Base-by-base conservation (phyloP, 2,113 vertebrate species). In the Cyanoderma ruficeps region DNA sequence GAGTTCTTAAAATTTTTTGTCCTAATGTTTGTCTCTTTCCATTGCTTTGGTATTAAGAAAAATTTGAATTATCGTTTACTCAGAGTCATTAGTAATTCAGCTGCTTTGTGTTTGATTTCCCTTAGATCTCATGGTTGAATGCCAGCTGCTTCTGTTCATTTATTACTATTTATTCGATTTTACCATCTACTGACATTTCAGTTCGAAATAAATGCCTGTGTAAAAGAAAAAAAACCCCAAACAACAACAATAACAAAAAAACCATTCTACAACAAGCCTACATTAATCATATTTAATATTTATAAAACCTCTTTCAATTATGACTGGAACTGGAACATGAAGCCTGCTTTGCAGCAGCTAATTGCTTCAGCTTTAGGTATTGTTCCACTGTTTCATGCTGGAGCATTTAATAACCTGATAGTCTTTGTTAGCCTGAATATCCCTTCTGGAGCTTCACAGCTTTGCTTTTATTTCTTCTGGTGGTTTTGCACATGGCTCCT, bases 261-360 rank as follows among this genome's bases (percentile, higher is more conserved):
- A 1, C 19, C 61, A 37, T 10, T 11, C 10, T 39, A 75, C 85
- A 84, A 93, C 55, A 88, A 96, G 79, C 49, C 55, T 80, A 37
- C 75, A 83, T 92, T 92, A 92, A 90, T 90, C 35, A 49, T 93
- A 74, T 83, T 95, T 95, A 89, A 90, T 87, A 91, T 91, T 96
- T 94, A 84, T 88, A 80, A 96, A 91, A 5, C 31, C 22, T 12
- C 11, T 94, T 93, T 72, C 6, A 23, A 83, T 93, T 90, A 69
- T 63, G 77, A 60, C 56, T 94, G 70, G 88, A 92, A 90, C 55
- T 83, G 81, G 68, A 92, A 90, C 77, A 87, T 81, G 72, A 89
- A 96, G 74, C 76, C 59, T 89, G 42, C 71, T 93, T 95, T 18
- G 4, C 76, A 71, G 89, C 70, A 78, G 69, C 72, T 93, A 83